Evolutionary conservation across 1,140 invertebrate species (phyloP).

Genomic region (Camponotus floridanus): DNA sequence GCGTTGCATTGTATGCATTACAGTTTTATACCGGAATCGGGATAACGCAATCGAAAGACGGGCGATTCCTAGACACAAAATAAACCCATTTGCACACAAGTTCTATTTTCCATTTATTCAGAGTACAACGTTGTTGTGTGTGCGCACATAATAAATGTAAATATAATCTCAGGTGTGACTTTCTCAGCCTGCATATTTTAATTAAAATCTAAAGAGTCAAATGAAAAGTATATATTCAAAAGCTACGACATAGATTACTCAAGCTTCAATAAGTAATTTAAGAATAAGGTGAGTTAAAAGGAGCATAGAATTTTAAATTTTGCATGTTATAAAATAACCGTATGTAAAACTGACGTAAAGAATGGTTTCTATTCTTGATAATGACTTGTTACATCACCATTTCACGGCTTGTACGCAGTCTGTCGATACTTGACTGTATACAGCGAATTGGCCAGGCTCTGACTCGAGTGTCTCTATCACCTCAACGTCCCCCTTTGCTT

Average conservation of each 20-base stretch:
- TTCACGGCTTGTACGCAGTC: constrained; percentile 16
- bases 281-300: background rate
- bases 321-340: background rate
- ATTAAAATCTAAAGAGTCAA: background rate
- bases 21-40: background rate
- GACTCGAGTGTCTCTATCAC: constrained; percentile 43
- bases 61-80: constrained; percentile 17
- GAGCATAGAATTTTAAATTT: background rate
- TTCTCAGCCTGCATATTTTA: background rate
- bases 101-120: constrained; percentile 39
- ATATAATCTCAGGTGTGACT: background rate
- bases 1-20: background rate
- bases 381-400: constrained; percentile 9
- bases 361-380: background rate
- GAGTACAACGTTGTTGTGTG: background rate
- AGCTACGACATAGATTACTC: background rate
- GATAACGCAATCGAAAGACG: constrained; percentile 6
- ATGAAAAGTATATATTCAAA: background rate
- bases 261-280: constrained; percentile 4
- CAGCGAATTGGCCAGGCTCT: constrained; percentile 29
- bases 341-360: background rate
- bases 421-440: background rate
- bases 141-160: no score
- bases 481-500: constrained; percentile 37
- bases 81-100: background rate